phyloP scores from a whole-genome alignment of 2,113 vertebrate genomes.

The Cavia aperea region DNA sequence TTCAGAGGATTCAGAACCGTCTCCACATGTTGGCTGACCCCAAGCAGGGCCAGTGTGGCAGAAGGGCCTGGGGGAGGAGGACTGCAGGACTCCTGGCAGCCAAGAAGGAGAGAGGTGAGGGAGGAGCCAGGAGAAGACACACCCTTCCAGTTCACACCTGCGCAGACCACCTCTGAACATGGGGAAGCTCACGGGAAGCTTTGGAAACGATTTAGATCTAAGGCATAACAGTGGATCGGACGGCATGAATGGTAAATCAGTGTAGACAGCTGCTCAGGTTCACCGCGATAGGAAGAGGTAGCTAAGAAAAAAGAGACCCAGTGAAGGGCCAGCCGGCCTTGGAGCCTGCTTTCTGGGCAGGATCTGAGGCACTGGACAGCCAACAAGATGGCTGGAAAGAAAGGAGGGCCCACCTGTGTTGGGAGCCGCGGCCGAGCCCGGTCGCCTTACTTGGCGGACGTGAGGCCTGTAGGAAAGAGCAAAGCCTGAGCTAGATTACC shows the following conservation, averaged over 20 bases:
- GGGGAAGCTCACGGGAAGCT: background rate
- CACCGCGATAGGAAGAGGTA: background rate
- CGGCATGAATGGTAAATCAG: background rate
- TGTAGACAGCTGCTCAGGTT: rapidly evolving
- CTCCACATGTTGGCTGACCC: background rate
- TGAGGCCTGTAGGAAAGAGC: too few species aligned
- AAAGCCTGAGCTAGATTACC: too few species aligned
- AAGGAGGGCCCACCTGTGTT: background rate
- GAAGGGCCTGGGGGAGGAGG: background rate
- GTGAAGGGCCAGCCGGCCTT: background rate
- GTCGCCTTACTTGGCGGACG: too few species aligned
- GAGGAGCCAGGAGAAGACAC: background rate
- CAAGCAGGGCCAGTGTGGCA: background rate
- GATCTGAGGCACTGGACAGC: background rate
- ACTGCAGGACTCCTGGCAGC: background rate
- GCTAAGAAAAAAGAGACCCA: background rate
- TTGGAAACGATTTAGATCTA: background rate
- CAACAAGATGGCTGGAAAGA: too few species aligned
- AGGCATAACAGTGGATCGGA: rapidly evolving
- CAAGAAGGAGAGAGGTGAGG: background rate
- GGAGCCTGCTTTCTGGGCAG: background rate
- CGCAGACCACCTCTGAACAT: background rate
- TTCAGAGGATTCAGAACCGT: background rate
- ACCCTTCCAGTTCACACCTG: background rate
- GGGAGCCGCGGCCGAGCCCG: too few species aligned